phyloP scores from a whole-genome alignment of 92 coral and sea anemone genomes.

The Actinostola sp. region DNA sequence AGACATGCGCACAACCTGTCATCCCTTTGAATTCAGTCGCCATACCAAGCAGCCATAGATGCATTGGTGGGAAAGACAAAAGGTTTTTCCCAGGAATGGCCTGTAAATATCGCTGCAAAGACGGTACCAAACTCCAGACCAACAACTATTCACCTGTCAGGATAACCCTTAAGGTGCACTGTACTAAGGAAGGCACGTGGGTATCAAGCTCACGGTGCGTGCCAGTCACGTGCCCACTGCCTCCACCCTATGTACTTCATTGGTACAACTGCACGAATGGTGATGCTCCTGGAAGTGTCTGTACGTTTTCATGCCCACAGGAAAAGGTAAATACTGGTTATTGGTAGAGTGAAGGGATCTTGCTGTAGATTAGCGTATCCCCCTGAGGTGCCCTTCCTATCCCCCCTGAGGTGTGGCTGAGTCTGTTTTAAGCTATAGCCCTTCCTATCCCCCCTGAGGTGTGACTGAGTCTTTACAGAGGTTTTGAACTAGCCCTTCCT shows the following conservation, averaged over 20 bases:
- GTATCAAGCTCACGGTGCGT: slow-evolving; percentile 57
- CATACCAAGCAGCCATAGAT: slow-evolving; percentile 35
- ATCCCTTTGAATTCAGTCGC: slow-evolving; percentile 65
- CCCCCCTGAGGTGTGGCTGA: no score
- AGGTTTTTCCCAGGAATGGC: slow-evolving; percentile 75
- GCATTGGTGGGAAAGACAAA: slow-evolving; percentile 38
- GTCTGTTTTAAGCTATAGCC: no score
- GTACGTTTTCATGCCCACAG: slow-evolving; percentile 70
- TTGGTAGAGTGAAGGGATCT: no score
- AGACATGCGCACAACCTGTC: slow-evolving; percentile 70
- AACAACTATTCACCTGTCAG: slow-evolving; percentile 36
- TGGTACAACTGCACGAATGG: slow-evolving; percentile 89
- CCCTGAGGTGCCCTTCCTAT: no score
- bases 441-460: no score
- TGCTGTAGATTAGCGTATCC: no score
- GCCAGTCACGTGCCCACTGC: slow-evolving; percentile 61
- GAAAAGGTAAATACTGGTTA: slow-evolving; percentile 70
- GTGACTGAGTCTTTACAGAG: no score
- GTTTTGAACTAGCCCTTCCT: no score
- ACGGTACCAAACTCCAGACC: slow-evolving; percentile 60
- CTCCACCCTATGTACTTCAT: slow-evolving; percentile 45
- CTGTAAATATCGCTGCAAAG: slow-evolving; percentile 80
- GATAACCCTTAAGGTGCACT: slow-evolving; percentile 53
- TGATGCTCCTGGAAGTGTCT: slow-evolving; percentile 68
- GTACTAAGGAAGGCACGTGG: slow-evolving; percentile 89